phyloP scores from a whole-genome alignment of 2,888 invertebrate genomes.

The Argyresthia albistria region DNA sequence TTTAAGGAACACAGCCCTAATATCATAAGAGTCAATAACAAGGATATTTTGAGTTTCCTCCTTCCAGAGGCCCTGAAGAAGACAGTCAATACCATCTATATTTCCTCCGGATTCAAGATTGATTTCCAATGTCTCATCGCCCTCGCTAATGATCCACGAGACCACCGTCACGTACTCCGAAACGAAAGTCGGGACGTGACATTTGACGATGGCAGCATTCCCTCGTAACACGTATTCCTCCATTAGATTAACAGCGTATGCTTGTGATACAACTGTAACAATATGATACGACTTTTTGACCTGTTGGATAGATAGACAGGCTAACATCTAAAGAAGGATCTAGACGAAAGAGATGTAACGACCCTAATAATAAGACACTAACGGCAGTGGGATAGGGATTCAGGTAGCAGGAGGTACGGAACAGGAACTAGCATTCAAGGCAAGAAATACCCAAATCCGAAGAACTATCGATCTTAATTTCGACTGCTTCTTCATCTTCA shows the following conservation, averaged over 20 bases:
- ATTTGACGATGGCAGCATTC: slow-evolving; percentile 92
- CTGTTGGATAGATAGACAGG: background rate
- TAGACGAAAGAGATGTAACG: background rate
- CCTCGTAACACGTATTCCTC: slow-evolving; percentile 93
- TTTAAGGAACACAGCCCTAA: slow-evolving; percentile 37
- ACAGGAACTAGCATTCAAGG: background rate
- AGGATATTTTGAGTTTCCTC: background rate
- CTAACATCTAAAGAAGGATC: background rate
- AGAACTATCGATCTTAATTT: slow-evolving; percentile 45
- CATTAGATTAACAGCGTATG: slow-evolving; percentile 92
- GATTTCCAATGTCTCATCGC: slow-evolving; percentile 54
- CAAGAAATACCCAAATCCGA: slow-evolving; percentile 40
- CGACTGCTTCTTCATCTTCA: slow-evolving; percentile 70
- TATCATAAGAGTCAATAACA: slow-evolving; percentile 11
- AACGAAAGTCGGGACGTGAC: slow-evolving; percentile 94
- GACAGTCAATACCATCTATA: slow-evolving; percentile 8
- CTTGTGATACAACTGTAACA: slow-evolving; percentile 91
- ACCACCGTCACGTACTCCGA: slow-evolving; percentile 90
- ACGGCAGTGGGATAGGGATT: background rate
- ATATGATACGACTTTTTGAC: slow-evolving; percentile 16
- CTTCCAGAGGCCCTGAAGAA: slow-evolving; percentile 2
- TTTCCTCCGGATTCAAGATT: slow-evolving; percentile 47
- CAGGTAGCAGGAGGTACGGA: background rate
- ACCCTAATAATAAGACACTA: background rate
- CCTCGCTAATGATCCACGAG: slow-evolving; percentile 89